Evolutionary conservation across 2,888 invertebrate species (phyloP), one percentile per base, ranked within the genome.

Genomic region (Nymphalis polychloros): DNA sequence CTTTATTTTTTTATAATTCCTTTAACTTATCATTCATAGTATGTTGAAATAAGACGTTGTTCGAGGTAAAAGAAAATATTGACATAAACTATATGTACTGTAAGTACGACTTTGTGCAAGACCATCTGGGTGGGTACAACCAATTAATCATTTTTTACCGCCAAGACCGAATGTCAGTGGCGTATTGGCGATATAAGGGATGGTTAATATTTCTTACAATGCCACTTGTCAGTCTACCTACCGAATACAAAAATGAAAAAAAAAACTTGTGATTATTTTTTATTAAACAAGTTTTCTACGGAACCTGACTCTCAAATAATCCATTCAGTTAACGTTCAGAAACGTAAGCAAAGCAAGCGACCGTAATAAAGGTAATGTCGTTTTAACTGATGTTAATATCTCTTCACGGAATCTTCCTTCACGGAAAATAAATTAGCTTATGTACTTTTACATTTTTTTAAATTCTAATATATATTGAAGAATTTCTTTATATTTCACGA

Each of bases 321-420:
- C 57, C 19, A 7, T 57, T 35, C 53, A 41, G 19, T 35, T 41
- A 41, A 85, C 84, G 84, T 80, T 81, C 80, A 77, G 80, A 82
- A 75, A 71, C 64, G 67, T 75, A 73, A 72, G 69, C 73, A 72
- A 69, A 73, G 73, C 85, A 84, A 35, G 86, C 83, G 81, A 86
- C 84, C 89, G 86, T 87, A 84, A 79, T 84, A 81, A 31, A 73
- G 77, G 78, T 91, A 91, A 92, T 91, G 92, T 89, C 57, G 77
- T 91, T 92, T 91, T 92, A 92, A 92, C 90, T 83, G 84, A 88
- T 86, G 89, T 76, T 90, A 90, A 91, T 91, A 88, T 77, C 80
- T 82, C 83, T 82, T 81, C 79, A 79, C 79, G 78, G 75, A 72
- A 61, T 61, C 73, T 73, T 75, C 68, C 76, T 72, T 74, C 76